Evolutionary conservation across 2,888 invertebrate genomes (phyloP).

Genomic region (Antheraea yamamai): DNA sequence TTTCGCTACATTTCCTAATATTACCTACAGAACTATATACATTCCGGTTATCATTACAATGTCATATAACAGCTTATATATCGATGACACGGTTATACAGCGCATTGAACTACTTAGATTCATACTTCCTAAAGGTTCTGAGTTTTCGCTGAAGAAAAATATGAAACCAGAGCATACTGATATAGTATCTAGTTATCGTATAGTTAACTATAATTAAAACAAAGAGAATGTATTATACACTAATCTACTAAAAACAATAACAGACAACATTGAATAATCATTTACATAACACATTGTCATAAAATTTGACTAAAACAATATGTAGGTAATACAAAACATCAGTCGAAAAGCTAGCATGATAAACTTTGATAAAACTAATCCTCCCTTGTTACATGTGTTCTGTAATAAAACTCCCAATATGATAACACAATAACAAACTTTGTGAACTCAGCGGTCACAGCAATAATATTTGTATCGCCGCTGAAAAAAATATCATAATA

Average conservation of each 20-base stretch:
- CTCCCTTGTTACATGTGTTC: neutral
- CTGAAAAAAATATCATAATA: constrained; percentile 47
- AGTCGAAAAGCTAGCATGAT: too few species aligned
- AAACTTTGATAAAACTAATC: neutral
- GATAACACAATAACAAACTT: neutral
- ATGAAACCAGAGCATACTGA: neutral
- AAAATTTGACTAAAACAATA: neutral
- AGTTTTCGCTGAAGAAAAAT: neutral
- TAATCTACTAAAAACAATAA: too few species aligned
- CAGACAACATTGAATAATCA: too few species aligned
- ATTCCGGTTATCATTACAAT: neutral
- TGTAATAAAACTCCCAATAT: neutral
- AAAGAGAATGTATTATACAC: too few species aligned
- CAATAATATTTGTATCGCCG: constrained; percentile 55
- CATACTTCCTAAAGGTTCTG: neutral
- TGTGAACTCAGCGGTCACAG: constrained; percentile 35
- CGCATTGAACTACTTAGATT: neutral
- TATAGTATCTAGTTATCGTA: neutral
- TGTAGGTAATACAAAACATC: neutral
- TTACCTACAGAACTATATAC: neutral
- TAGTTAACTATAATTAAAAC: neutral
- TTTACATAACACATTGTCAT: neutral
- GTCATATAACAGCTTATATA: neutral
- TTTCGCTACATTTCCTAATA: neutral
- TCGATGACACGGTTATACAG: too few species aligned